A percentile compares a stretch with the other conserved stretches of the same genome.
Evolutionary conservation across 2,113 vertebrate species (phyloP).

Genomic region (Tursiops truncatus): DNA sequence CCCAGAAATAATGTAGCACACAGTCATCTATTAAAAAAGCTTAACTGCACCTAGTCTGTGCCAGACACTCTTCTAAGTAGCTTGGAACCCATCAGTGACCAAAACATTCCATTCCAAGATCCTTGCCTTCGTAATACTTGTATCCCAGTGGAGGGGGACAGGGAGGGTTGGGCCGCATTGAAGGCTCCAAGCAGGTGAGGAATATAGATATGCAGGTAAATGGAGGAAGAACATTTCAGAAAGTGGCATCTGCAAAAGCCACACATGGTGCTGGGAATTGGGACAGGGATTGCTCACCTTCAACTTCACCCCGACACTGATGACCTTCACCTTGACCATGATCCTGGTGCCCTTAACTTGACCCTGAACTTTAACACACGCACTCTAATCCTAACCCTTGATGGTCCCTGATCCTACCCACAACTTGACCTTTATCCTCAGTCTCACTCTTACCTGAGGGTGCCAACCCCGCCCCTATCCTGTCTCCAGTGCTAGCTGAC

Average conservation of each 20-base stretch:
- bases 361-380: background rate
- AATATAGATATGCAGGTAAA: background rate
- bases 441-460: background rate
- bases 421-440: background rate
- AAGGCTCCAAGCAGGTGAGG: background rate
- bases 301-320: background rate
- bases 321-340: background rate
- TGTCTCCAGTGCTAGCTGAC: background rate
- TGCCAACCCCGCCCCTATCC: background rate
- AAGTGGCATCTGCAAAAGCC: background rate
- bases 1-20: background rate
- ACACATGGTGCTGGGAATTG: background rate
- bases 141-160: background rate
- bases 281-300: too few species aligned
- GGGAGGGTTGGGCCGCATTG: background rate
- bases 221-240: background rate
- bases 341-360: background rate
- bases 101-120: background rate
- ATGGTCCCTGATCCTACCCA: background rate
- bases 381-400: background rate
- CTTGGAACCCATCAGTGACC: background rate
- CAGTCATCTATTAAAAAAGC: background rate
- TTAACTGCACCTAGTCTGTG: background rate
- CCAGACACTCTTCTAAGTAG: background rate
- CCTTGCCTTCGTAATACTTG: background rate